These are phyloP conservation scores for Chiloscyllium plagiosum DNA, from an alignment of 2,113 vertebrate species.

Conservation along the genomic window DNA sequence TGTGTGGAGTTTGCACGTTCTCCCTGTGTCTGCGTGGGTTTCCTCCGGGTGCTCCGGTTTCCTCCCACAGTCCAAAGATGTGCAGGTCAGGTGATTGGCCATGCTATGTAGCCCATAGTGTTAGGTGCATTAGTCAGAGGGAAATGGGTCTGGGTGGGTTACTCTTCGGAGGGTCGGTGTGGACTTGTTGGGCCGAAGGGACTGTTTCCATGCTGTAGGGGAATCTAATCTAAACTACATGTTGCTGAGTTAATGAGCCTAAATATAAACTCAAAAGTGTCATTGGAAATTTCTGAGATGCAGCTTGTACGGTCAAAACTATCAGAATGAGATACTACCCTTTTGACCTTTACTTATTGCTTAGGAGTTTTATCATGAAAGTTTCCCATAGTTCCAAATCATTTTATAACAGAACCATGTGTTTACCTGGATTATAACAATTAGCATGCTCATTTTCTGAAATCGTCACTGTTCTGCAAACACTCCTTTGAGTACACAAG, in stretches of 20 bases:
- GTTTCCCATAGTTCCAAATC: neutral
- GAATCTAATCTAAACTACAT: neutral
- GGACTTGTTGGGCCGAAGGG: too few relatives aligned
- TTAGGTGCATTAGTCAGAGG: too few relatives aligned
- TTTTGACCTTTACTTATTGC: neutral
- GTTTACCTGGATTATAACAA: neutral
- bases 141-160: too few relatives aligned
- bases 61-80: too few relatives aligned
- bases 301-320: neutral
- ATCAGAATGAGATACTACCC: too few relatives aligned
- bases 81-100: too few relatives aligned
- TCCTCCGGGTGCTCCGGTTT: too few relatives aligned
- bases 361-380: neutral
- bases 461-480: neutral
- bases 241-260: neutral
- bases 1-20: too few relatives aligned
- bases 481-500: neutral
- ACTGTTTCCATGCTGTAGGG: too few relatives aligned
- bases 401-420: neutral
- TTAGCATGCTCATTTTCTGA: neutral
- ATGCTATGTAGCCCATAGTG: too few relatives aligned
- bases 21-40: too few relatives aligned
- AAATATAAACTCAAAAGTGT: neutral
- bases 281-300: neutral
- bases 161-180: too few relatives aligned